A percentile compares a stretch with the other conserved stretches of the same genome.
Conservation (phyloP, 1,140 invertebrate genomes). For the Drosophila takahashii region DNA sequence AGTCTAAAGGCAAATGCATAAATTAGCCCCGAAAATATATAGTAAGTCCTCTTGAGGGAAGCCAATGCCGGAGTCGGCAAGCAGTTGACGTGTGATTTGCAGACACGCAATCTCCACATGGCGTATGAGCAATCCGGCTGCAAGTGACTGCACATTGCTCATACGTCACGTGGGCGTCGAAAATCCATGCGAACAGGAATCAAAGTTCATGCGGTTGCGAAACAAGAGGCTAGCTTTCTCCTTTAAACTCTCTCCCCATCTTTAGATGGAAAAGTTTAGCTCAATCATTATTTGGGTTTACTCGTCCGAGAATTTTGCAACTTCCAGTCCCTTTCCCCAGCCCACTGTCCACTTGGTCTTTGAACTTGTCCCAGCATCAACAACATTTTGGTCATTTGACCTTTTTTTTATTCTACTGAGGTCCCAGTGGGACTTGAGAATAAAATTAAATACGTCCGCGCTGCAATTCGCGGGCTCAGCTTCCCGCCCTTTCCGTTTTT, state of each 20-base stretch:
- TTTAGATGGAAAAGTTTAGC: conserved; percentile 1
- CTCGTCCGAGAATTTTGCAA: conserved; percentile 31
- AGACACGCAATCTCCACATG: conserved; percentile 34
- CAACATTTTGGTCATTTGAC: conserved; percentile 53
- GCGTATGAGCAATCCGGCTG: conserved; percentile 65
- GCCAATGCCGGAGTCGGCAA: conserved; percentile 6
- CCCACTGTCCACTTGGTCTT: conserved; percentile 35
- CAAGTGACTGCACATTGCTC: conserved; percentile 63
- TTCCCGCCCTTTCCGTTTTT: neutral
- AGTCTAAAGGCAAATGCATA: conserved; percentile 20
- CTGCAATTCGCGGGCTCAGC: conserved; percentile 63
- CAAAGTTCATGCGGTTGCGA: conserved; percentile 7
- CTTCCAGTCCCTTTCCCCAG: too few relatives aligned
- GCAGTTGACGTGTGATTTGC: conserved; percentile 47
- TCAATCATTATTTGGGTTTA: conserved; percentile 44
- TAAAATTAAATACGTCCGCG: conserved; percentile 71
- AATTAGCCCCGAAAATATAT: conserved; percentile 30
- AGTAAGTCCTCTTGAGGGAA: neutral
- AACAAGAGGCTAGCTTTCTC: neutral
- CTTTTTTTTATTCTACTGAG: conserved; percentile 34
- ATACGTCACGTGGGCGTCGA: conserved; percentile 48
- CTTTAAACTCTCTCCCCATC: neutral
- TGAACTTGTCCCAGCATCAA: conserved; percentile 51
- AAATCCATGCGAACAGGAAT: neutral
- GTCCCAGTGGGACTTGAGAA: conserved; percentile 43